Evolutionary conservation across 37 sponge, comb jelly and placozoan species (phyloP).

Genomic region (Aphrocallistes beatrix): DNA sequence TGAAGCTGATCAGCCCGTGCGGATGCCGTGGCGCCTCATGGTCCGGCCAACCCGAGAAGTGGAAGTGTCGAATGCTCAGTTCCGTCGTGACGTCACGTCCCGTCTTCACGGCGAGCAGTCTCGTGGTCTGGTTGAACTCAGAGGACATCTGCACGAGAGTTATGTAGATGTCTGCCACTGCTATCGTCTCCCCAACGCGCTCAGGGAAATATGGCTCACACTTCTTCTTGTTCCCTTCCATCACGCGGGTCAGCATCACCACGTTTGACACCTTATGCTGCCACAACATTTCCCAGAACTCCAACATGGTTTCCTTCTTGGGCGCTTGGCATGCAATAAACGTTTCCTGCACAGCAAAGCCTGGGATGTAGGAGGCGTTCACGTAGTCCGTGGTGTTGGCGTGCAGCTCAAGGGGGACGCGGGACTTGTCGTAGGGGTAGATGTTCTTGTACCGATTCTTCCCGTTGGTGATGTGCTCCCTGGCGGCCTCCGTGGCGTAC

Average conservation of each 20-base stretch:
- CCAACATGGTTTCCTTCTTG: slow-evolving; percentile 1
- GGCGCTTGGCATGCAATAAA: not conserved
- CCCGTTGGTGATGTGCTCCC: not conserved
- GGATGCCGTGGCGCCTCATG: not conserved
- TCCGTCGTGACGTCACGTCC: not conserved
- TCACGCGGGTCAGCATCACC: not conserved
- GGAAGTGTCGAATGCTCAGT: not conserved
- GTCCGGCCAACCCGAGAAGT: not conserved
- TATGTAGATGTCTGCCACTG: not conserved
- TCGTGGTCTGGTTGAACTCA: not conserved
- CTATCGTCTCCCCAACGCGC: not conserved
- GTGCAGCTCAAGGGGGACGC: not conserved
- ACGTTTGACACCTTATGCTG: not conserved
- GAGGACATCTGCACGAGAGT: not conserved
- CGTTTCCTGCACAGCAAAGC: not conserved
- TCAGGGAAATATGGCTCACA: not conserved
- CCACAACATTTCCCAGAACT: slow-evolving; percentile 16
- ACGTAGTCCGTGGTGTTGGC: not conserved
- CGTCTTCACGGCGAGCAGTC: not conserved
- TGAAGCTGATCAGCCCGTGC: not conserved
- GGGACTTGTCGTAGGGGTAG: not conserved
- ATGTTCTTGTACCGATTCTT: slow-evolving; percentile 7
- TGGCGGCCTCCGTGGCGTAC: not conserved
- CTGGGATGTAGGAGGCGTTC: not conserved
- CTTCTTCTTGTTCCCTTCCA: slow-evolving; percentile 17